Evolutionary conservation across 2,888 invertebrate species (phyloP), one percentile per base, ranked within the genome.

Genomic region (Pyrrhosoma nymphula): DNA sequence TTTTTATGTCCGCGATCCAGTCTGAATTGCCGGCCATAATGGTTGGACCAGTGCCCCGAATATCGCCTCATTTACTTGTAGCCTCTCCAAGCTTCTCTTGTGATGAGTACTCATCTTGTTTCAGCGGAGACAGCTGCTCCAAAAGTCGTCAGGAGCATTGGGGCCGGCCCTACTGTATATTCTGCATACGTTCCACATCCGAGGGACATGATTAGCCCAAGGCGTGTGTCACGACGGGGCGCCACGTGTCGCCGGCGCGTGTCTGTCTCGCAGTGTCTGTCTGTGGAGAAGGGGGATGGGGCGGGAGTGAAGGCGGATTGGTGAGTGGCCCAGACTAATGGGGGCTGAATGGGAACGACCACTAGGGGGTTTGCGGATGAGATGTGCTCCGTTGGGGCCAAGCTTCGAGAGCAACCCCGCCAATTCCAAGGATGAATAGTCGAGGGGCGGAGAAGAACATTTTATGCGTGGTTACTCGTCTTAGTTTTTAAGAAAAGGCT

Each of bases 221-320:
- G 82, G 82, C 30, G 82, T 82, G 82, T 35, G 82, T 82, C 82
- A 69, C 69, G 82, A 23, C 20, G 82, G 82, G 82, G 82, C 82
- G 82, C 82, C 82, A 82, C 82, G 82, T 82, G 82, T 35, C 82
- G 6, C 35, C 35, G 35, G 6, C 82, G 35, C 35, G 82, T 82
- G 82, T 35, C 82, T 75, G 56, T 56, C 56, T 56, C 56, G 1
- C 60, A 20, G 60, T 20, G 60, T 20, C 16, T 20, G 60, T 60
- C 20, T 20, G 60, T 12, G 2, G 60, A 60, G 47, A 8, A 8
- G 8, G 47, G 47, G 47, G 2, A 8, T 4, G 47, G 47, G 47
- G 2, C 8, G 8, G 8, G 47, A 8, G 47, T 47, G 47, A 47
- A 47, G 8, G 47, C 47, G n/a, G 69, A n/a, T 69, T n/a, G 10